Base-by-base conservation (phyloP, 1,140 invertebrate species). In the Venturia canescens region DNA sequence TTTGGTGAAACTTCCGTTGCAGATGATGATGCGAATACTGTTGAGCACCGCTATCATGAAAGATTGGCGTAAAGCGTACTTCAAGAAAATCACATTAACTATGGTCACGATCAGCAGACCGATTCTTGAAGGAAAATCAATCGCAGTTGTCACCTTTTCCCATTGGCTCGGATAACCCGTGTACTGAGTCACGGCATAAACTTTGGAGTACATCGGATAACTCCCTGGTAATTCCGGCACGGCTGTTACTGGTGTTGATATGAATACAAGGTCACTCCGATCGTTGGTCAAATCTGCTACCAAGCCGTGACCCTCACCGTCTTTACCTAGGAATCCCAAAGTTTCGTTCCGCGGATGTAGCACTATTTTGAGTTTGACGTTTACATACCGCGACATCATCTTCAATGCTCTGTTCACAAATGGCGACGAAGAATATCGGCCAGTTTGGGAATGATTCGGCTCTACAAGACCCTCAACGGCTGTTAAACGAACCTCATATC, bases 401-500 rank as follows among this genome's bases (percentile, higher is more conserved):
- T 0, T 3, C n/a, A 23, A 2, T 13, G 7, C 13, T 0, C 13
- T 5, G 13, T 44, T 44, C 2, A 11, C 13, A 44, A 44, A 1
- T 44, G 7, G 38, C 7, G 1, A 44, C 38, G 38, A 11, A 44
- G 38, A 44, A 44, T 4, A 9, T 13, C 13, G n/a, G n/a, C n/a
- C 5, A 44, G 38, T 6, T 13, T 44, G 7, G 13, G 38, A 44
- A 44, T 6, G 1, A 4, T 44, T 9, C 38, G 38, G 13, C 13
- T 1, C 11, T 1, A 9, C 38, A 44, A 11, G 11, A 44, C 38
- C 9, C 18, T 38, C n/a, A 11, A 26, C 1, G n/a, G 1, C 9
- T n/a, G 71, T 57, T 38, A 26, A 26, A 4, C 75, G 75, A 63
- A 77, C 66, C 23, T 77, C 26, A 29, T 69, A 69, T 18, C 66